Conservation (phyloP, 2,113 vertebrate species). For the Varanus salvator region DNA sequence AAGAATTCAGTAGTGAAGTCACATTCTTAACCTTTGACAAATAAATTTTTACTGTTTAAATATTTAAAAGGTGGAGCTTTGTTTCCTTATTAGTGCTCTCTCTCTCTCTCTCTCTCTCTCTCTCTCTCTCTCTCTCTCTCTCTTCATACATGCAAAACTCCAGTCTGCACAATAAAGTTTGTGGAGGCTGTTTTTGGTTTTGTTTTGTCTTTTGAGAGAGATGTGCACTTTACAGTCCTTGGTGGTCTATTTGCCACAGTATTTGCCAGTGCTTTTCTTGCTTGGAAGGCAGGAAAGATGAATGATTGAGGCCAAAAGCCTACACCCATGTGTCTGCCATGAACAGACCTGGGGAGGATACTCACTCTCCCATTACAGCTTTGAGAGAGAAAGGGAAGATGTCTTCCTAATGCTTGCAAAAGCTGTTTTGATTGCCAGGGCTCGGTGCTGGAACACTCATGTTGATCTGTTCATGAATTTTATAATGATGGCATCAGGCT, state of each 20-base stretch:
- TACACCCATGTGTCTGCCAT: neutral
- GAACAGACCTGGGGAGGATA: neutral
- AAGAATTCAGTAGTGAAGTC: neutral
- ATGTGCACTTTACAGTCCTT: neutral
- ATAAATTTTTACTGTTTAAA: neutral
- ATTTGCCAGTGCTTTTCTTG: neutral
- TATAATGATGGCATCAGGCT: neutral
- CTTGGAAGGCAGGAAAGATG: neutral
- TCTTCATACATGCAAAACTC: neutral
- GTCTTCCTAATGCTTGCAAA: neutral
- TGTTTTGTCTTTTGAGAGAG: neutral
- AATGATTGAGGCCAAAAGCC: neutral
- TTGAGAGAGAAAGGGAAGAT: neutral
- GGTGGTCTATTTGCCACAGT: neutral
- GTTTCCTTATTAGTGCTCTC: neutral
- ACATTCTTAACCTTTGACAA: neutral
- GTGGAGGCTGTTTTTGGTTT: neutral
- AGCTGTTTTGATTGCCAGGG: neutral
- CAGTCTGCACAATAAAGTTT: neutral
- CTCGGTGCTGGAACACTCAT: neutral
- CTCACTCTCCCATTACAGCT: neutral
- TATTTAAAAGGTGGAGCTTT: neutral
- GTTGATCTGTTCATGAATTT: neutral
- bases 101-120: neutral
- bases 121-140: neutral